Base-by-base conservation (phyloP, 2,888 invertebrate genomes). In the Dasypolia templi region DNA sequence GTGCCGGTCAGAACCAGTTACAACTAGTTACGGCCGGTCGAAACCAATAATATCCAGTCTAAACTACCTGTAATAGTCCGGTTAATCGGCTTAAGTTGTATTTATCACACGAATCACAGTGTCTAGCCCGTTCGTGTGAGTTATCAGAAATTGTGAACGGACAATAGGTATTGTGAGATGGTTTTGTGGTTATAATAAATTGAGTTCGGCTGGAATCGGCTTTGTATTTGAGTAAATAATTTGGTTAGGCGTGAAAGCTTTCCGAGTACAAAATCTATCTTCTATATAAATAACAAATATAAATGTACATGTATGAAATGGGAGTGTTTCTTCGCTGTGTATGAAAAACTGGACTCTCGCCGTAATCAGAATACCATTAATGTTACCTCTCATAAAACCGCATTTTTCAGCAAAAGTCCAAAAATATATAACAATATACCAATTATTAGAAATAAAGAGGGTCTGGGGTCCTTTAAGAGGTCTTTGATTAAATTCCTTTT, bases 21-120 rank as follows among this genome's bases (percentile, higher is more conserved):
- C 78, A 78, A 67, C 79, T 59, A 63, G 86, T 83, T 71, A 82
- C 81, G 83, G 75, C 84, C 82, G 83, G 85, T 82, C 78, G 83
- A 87, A 86, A 85, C 88, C 85, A 79, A 85, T 80, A 86, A 87
- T 84, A 86, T 84, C 81, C 84, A 81, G 84, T 82, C 82, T 84
- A 82, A 86, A 87, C 84, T 81, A 51, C 80, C 83, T 77, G 84
- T 88, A 87, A 89, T 88, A 77, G 83, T 62, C 81, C 86, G 77
- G 72, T 82, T 86, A 89, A 88, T 87, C 85, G 83, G 77, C 59
- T 76, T 77, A 75, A 81, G 75, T 80, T 82, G 85, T 88, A 84
- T 88, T 88, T 88, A 89, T 89, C 80, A 89, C 65, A 66, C 58
- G 82, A 75, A 82, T 81, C 81, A 72, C 65, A 67, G 77, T 82